phyloP scores from a whole-genome alignment of 2,888 invertebrate genomes.

The Drosophila subquinaria region DNA sequence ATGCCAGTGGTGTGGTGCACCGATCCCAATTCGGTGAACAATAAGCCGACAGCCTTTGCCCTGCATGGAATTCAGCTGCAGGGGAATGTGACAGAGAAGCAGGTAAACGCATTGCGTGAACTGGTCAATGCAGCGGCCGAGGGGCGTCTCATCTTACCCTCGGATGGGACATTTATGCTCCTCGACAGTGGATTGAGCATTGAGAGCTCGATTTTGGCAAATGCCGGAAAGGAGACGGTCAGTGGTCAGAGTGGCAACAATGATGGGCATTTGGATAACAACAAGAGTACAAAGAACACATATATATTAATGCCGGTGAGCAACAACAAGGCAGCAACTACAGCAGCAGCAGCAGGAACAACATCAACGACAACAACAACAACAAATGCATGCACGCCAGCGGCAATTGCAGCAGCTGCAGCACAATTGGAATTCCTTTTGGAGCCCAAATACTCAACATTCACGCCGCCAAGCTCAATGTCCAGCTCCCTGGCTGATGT shows the following conservation, averaged over 20 bases:
- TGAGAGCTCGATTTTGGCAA: constrained; percentile 84
- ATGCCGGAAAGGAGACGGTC: constrained; percentile 31
- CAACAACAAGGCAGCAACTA: constrained; percentile 33
- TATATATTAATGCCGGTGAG: constrained; percentile 84
- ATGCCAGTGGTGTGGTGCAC: constrained; percentile 86
- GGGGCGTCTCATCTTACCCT: constrained; percentile 85
- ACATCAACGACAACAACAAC: constrained; percentile 42
- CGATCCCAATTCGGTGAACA: constrained; percentile 85
- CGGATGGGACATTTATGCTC: constrained; percentile 85
- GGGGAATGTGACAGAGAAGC: constrained; percentile 85
- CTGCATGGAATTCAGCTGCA: constrained; percentile 86
- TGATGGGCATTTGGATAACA: constrained; percentile 10
- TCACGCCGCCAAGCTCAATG: constrained; percentile 54
- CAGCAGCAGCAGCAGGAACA: not conserved
- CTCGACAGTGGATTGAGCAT: constrained; percentile 85
- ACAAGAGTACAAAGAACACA: constrained; percentile 73
- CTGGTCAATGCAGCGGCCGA: constrained; percentile 85
- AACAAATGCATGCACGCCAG: constrained; percentile 32
- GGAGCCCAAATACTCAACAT: constrained; percentile 84
- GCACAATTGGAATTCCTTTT: constrained; percentile 69
- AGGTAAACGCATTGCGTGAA: constrained; percentile 85
- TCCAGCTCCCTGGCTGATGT: constrained; percentile 27
- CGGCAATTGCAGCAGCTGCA: constrained; percentile 58
- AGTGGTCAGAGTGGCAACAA: constrained; percentile 1
- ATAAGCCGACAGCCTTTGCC: constrained; percentile 85